Evolutionary conservation across 2,797 vertebrate species (phyloP).

Genomic region (Silurus lanzhouensis): DNA sequence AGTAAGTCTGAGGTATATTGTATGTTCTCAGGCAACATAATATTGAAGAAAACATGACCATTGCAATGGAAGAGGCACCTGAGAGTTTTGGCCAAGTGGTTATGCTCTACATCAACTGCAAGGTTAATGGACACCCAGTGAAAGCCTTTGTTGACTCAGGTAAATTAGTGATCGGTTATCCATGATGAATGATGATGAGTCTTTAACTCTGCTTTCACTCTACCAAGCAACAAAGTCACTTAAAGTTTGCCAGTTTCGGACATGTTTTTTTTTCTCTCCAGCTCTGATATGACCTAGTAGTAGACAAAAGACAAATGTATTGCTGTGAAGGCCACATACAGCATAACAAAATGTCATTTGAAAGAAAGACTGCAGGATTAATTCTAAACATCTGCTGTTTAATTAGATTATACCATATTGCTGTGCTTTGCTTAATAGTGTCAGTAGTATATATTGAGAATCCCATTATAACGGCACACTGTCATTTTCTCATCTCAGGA

Average conservation of each 20-base stretch:
- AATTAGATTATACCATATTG: not conserved
- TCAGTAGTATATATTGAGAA: not conserved
- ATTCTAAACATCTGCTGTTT: not conserved
- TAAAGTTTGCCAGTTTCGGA: not conserved
- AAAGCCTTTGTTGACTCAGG: constrained; percentile 99
- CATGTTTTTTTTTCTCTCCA: not conserved
- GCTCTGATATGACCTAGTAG: not conserved
- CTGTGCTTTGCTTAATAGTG: not conserved
- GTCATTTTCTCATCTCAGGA: constrained; percentile 69
- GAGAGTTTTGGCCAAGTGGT: constrained; percentile 99
- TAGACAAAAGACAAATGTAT: not conserved
- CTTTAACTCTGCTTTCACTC: constrained; percentile 2
- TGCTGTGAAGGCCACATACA: not conserved
- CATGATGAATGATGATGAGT: not conserved
- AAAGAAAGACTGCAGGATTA: not conserved
- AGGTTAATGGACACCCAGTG: constrained; percentile 96
- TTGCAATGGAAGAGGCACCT: constrained; percentile 98
- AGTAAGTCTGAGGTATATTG: not conserved
- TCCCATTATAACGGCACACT: not conserved
- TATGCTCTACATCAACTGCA: constrained; percentile 99
- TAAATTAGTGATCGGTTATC: constrained; percentile 58
- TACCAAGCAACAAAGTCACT: not conserved
- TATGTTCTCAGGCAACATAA: constrained; percentile 87
- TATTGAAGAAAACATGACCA: constrained; percentile 99
- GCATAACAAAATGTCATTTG: not conserved